phyloP scores from a whole-genome alignment of 2,888 invertebrate genomes.

The Labia minor region DNA sequence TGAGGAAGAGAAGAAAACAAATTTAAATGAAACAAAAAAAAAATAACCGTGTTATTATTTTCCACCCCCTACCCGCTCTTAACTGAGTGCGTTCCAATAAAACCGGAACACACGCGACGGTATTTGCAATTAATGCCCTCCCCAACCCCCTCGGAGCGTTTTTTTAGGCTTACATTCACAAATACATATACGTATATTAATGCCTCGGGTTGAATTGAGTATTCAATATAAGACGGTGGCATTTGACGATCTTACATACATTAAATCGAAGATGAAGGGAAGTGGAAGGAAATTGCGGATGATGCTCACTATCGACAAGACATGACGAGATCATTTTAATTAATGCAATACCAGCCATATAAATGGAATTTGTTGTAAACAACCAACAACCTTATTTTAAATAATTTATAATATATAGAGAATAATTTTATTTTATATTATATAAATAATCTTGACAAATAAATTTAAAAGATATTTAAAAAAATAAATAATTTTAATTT shows the following conservation, averaged over 20 bases:
- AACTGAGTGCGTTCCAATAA: neutral
- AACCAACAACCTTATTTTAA: too few relatives aligned
- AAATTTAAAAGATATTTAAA: too few relatives aligned
- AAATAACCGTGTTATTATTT: neutral
- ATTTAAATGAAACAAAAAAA: neutral
- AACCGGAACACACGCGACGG: constrained; percentile 9
- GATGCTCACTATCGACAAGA: neutral
- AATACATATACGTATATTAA: neutral
- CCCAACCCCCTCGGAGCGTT: neutral
- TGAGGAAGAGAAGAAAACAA: too few relatives aligned
- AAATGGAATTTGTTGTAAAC: too few relatives aligned
- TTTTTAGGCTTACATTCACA: neutral
- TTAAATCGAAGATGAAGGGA: neutral
- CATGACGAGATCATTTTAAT: neutral
- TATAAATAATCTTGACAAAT: too few relatives aligned
- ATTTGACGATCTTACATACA: neutral
- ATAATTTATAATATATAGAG: too few relatives aligned
- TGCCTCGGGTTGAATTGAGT: neutral
- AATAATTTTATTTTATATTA: too few relatives aligned
- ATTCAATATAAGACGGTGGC: constrained; percentile 1
- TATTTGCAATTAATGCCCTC: constrained; percentile 4
- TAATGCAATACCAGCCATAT: neutral
- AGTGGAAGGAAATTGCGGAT: neutral
- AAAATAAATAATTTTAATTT: too few relatives aligned
- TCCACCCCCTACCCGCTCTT: too few relatives aligned